phyloP scores from a whole-genome alignment of 2,797 vertebrate genomes.

The Podargus strigoides region DNA sequence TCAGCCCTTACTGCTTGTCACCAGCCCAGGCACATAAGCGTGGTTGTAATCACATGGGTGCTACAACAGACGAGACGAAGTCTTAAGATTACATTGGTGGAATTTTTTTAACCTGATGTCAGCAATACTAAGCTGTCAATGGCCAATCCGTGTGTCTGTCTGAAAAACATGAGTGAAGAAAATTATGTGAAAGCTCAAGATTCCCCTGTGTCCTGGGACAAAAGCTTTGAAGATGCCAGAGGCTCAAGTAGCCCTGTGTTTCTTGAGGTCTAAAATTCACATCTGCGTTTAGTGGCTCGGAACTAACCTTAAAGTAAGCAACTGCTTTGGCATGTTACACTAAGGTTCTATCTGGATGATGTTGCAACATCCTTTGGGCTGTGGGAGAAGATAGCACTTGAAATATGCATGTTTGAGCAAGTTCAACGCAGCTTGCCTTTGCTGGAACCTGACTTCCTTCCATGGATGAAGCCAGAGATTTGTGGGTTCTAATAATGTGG shows the following conservation, averaged over 20 bases:
- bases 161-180: neutral
- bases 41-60: neutral
- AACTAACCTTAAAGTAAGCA: neutral
- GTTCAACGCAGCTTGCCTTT: neutral
- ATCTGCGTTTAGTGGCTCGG: neutral
- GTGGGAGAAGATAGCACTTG: neutral
- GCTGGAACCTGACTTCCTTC: neutral
- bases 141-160: neutral
- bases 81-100: neutral
- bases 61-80: neutral
- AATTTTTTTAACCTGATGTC: neutral
- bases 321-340: accelerated
- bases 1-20: neutral
- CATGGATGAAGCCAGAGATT: neutral
- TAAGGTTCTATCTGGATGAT: neutral
- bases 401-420: neutral
- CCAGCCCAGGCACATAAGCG: neutral
- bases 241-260: neutral
- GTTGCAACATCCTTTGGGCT: neutral
- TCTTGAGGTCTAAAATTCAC: neutral
- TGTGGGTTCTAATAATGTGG: neutral
- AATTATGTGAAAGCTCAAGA: accelerated
- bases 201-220: neutral
- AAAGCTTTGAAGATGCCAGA: neutral
- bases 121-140: neutral